These are phyloP conservation scores for Erpobdella octoculata DNA, from an alignment of 2,888 invertebrate genomes.

Conservation along the genomic window DNA sequence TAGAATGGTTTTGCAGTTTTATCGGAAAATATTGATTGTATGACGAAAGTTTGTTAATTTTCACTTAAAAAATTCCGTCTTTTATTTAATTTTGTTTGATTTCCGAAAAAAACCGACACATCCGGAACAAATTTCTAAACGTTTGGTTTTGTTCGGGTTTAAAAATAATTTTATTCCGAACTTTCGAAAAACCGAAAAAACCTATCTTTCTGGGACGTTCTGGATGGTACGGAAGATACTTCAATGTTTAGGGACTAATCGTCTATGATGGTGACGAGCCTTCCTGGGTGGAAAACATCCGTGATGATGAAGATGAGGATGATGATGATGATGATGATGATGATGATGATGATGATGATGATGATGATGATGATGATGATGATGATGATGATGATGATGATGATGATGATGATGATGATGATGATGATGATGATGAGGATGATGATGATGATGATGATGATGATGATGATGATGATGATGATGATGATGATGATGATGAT, in stretches of 20 bases:
- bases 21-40: no score
- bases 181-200: no score
- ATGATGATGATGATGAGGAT: background rate
- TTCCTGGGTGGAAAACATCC: background rate
- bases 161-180: no score
- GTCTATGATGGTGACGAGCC: conserved; percentile 13
- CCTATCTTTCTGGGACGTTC: no score
- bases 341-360: conserved; percentile 24
- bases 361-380: conserved; percentile 26
- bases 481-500: background rate
- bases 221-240: background rate
- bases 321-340: conserved; percentile 27
- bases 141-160: no score
- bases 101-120: no score
- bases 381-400: conserved; percentile 7
- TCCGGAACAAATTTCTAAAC: no score
- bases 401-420: background rate
- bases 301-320: conserved; percentile 11
- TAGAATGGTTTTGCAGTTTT: no score
- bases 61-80: no score
- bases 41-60: no score
- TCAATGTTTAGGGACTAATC: background rate
- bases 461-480: background rate
- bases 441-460: conserved; percentile 11
- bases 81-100: no score